Evolutionary conservation across 2,113 vertebrate species (phyloP), one percentile per base, ranked within the genome.

Genomic region (Cinclus cinclus): DNA sequence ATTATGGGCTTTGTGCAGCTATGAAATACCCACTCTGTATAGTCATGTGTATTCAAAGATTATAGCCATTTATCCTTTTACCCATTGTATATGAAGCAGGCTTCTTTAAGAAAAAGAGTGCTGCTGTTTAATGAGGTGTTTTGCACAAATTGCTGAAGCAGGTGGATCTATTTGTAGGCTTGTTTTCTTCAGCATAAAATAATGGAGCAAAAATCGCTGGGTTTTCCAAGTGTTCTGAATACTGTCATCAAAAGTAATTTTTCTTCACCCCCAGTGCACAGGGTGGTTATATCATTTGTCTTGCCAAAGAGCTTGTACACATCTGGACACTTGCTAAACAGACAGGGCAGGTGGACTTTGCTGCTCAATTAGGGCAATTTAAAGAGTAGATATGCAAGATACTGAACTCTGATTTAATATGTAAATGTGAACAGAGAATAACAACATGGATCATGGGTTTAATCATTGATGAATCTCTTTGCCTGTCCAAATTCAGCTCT

Each of bases 1-100:
- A 91, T 97, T 97, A 94, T 35, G 64, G 65, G 59, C 83, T 95
- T 95, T 90, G 78, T 74, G 50, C 83, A 93, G 60, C 89, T 84
- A 83, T 84, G 88, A 96, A 95, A 90, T 86, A 73, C 37, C 35
- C 69, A 49, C 49, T 96, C 71, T 73, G 14, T 84, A 55, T 74
- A 84, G 56, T 52, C 88, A 77, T 91, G 59, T 68, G 52, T 90
- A 87, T 88, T 92, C 56, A 84, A 58, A 80, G 59, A 87, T 87
- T 94, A 79, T 22, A 94, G 39, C 39, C 23, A 89, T 83, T 97
- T 94, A 89, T 94, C 87, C 83, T 95, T 92, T 91, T 91, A 68
- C 30, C 55, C 78, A 71, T 2, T 94, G 76, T 47, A 68, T 85
- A 84, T 55, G 33, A 68, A 84, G 19, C 42, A 71, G 41, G 20